Conservation (phyloP, 1,140 invertebrate species). For the Pemphigus obesinymphae region DNA sequence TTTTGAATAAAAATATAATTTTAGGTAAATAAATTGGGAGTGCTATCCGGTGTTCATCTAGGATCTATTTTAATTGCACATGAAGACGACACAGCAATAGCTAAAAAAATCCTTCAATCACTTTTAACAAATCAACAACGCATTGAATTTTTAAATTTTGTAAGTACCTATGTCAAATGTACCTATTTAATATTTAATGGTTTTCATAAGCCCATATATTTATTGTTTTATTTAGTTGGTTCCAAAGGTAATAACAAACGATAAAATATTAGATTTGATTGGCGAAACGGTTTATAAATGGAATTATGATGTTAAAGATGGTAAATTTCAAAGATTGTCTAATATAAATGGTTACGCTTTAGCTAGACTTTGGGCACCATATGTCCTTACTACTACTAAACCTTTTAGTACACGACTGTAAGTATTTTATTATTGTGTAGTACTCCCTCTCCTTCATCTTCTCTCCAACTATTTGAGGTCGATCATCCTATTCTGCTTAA, state of each 20-base stretch:
- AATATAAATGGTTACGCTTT: neutral
- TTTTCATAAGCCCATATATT: neutral
- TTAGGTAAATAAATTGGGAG: slow-evolving; percentile 4
- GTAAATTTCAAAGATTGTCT: slow-evolving; percentile 22
- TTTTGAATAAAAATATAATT: neutral
- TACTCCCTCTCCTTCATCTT: no score
- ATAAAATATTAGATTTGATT: neutral
- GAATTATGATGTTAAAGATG: slow-evolving; percentile 13
- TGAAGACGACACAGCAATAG: neutral
- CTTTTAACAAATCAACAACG: neutral
- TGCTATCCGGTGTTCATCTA: neutral
- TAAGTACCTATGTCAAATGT: neutral
- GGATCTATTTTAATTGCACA: neutral
- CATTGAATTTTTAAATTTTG: slow-evolving; percentile 12
- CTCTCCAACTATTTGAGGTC: no score
- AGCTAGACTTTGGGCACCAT: slow-evolving; percentile 18
- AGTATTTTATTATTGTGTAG: neutral
- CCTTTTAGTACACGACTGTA: neutral
- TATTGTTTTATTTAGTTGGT: neutral
- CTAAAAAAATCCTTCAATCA: slow-evolving; percentile 30
- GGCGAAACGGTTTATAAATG: slow-evolving; percentile 30
- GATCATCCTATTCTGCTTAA: no score
- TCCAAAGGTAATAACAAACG: neutral
- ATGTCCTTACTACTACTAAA: neutral
- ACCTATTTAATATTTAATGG: neutral